Evolutionary conservation across 2,888 invertebrate species (phyloP).

Genomic region (Drosophila rubida): DNA sequence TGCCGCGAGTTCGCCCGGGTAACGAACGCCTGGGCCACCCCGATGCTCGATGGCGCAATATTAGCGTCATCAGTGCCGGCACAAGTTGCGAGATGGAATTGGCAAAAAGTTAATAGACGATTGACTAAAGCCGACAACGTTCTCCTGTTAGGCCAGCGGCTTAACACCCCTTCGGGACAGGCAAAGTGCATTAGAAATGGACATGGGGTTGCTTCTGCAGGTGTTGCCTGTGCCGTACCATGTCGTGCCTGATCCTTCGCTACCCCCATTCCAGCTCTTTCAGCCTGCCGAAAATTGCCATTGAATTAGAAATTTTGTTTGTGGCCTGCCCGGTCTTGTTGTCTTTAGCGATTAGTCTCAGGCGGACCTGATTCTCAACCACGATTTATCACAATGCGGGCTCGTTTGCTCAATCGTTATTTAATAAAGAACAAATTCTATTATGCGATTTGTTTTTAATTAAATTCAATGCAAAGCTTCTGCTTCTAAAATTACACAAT

Average conservation of each 20-base stretch:
- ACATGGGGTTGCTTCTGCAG: constrained; percentile 66
- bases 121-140: constrained; percentile 77
- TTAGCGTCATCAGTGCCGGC: constrained; percentile 68
- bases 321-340: constrained; percentile 73
- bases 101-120: constrained; percentile 83
- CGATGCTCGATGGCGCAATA: constrained; percentile 45
- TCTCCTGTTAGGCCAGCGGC: constrained; percentile 51
- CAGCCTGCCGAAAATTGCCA: constrained; percentile 35
- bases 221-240: constrained; percentile 60
- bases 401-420: constrained; percentile 33
- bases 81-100: constrained; percentile 30
- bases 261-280: not conserved
- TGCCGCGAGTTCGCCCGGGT: constrained; percentile 11
- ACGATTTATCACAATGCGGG: constrained; percentile 61
- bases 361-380: constrained; percentile 9
- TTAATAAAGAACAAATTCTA: not conserved
- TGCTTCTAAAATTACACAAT: too few relatives aligned
- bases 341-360: constrained; percentile 67
- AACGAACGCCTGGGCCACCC: constrained; percentile 20
- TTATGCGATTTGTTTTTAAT: not conserved
- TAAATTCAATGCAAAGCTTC: not conserved
- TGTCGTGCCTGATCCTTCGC: constrained; percentile 46
- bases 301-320: constrained; percentile 67
- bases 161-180: constrained; percentile 76
- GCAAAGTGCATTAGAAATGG: constrained; percentile 71